Base-by-base conservation (phyloP, 2,888 invertebrate genomes). In the Pyrgus malvae region DNA sequence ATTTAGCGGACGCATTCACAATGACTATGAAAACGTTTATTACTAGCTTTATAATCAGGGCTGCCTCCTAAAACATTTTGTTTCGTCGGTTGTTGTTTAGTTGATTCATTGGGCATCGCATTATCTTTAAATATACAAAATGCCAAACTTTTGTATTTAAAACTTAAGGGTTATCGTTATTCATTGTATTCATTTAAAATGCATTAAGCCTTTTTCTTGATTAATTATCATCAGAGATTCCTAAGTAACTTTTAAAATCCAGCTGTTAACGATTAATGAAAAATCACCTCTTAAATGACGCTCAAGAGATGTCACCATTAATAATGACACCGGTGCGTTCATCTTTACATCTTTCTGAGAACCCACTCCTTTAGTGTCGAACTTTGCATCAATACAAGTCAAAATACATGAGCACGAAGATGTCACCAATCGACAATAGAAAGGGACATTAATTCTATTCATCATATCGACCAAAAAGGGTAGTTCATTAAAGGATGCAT, bases 401-500 rank as follows among this genome's bases (percentile, higher is more conserved):
- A 61, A 63, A 66, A 71, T 74, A 75, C 71, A 69, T 11, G 40
- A 72, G 70, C 78, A 80, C 76, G 74, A 76, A 76, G 79, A 73
- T 86, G 88, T 87, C 88, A 77, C 87, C 87, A 85, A 87, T 86
- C 83, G 80, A 88, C 88, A 89, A 89, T 88, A 77, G 82, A 70
- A 75, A 74, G 77, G 78, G 86, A 88, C 88, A 88, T 86, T 73
- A 86, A 86, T 87, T 88, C 86, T 88, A 89, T 90, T 84, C 86
- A 89, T 90, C 89, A 88, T 84, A 80, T 79, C 76, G 76, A 72
- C 83, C 84, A 85, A 89, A 88, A 89, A 87, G 87, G 89, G 87
- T 88, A 88, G 86, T 90, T 90, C 90, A 90, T 90, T 90, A 89
- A 86, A 86, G 81, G 82, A 85, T 83, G 80, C 87, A 90, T 89